Percentiles rank a stretch among this genome's conserved stretches.
phyloP scores from a whole-genome alignment of 2,888 invertebrate species.

The Drosophila affinis region DNA sequence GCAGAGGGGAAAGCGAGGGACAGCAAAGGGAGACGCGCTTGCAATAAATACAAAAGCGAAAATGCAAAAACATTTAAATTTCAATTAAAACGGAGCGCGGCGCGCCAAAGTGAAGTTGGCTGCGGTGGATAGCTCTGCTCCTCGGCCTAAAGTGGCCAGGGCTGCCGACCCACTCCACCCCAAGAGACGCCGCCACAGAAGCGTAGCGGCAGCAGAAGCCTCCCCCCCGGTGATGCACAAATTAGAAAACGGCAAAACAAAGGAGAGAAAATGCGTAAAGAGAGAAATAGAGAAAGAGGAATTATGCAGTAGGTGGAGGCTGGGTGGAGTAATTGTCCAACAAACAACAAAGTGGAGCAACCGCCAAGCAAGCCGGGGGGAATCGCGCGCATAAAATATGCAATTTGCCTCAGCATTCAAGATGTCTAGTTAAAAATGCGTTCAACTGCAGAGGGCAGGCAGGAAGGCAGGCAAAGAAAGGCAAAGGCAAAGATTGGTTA shows the following conservation, averaged over 20 bases:
- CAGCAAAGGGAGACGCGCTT: conserved; percentile 13
- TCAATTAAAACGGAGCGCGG: conserved; percentile 66
- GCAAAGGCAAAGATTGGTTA: not conserved
- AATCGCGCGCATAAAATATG: conserved; percentile 50
- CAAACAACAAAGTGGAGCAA: conserved; percentile 59
- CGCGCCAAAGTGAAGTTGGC: conserved; percentile 38
- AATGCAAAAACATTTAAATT: conserved; percentile 78
- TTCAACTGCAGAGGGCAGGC: conserved; percentile 17
- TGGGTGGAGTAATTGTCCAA: conserved; percentile 56
- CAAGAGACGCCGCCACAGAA: conserved; percentile 3
- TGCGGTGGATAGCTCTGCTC: conserved; percentile 21
- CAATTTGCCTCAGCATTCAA: conserved; percentile 50
- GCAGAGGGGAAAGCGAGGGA: not conserved
- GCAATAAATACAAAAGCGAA: conserved; percentile 65
- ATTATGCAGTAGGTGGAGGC: conserved; percentile 32
- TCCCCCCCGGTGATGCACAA: conserved; percentile 49
- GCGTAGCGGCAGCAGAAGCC: not conserved
- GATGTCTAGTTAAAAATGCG: conserved; percentile 35
- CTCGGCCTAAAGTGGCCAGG: conserved; percentile 61
- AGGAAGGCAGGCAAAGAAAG: not conserved
- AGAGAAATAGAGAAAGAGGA: conserved; percentile 22
- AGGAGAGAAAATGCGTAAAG: conserved; percentile 47
- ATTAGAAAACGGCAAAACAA: conserved; percentile 67
- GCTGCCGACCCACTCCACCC: not conserved
- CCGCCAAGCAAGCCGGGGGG: conserved; percentile 3